Base-by-base conservation (phyloP, 2,888 invertebrate genomes). In the Anodontia alba region DNA sequence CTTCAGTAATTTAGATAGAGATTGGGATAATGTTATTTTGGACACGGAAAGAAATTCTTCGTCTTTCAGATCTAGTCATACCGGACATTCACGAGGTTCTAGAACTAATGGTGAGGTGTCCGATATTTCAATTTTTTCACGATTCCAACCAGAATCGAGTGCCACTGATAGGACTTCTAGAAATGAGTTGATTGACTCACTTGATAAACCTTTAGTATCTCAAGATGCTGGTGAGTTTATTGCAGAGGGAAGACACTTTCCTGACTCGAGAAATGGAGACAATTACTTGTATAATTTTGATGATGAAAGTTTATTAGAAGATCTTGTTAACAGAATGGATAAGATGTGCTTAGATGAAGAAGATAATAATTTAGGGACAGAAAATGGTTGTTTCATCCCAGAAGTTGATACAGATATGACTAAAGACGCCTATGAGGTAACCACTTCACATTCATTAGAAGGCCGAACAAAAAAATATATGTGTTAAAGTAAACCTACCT, bases 271-370 rank as follows among this genome's bases (percentile, higher is more conserved):
- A 26, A 54, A 69, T 7, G 46, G 26, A 20, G 46, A 69, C 38
- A 26, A 43, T 42, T n/a, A 1, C 23, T 29, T 31, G 20, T 46
- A 70, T 46, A 29, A 70, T 23, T 46, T 31, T 70, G 51, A 51
- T n/a, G 33, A 51, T 29, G 71, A 71, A 20, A 26, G 31, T 33
- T 71, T 46, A n/a, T 26, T 49, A n/a, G 31, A 71, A 17, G 51
- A 51, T 12, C 71, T 71, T 36, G 51, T 29, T 31, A 46, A 49
- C 33, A 31, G 71, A 46, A 51, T 51, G 29, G 51, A 71, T 51
- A 51, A n/a, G 17, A 46, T 42, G 15, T 23, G 49, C 20, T n/a
- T 29, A 20, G 51, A 46, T 51, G 49, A 71, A 31, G 71, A 71
- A 23, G 71, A 46, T 8, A 29, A 49, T n/a, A 31, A 49, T 43